phyloP scores from a whole-genome alignment of 1,140 invertebrate genomes.

The Neelides sp. region DNA sequence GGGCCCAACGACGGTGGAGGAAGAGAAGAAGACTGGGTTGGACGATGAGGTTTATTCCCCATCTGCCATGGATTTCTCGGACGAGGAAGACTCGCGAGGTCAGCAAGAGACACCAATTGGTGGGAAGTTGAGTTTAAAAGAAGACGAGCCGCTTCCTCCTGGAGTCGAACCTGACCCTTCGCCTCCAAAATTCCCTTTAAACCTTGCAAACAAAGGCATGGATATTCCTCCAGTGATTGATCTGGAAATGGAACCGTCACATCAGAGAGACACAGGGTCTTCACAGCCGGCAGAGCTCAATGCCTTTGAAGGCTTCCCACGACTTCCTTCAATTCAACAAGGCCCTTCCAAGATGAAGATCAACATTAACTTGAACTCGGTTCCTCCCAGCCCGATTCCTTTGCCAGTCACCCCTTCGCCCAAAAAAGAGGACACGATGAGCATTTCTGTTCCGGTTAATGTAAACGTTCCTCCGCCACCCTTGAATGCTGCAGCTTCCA shows the following conservation, averaged over 20 bases:
- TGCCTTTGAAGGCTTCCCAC: constrained; percentile 7
- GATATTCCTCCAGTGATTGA: constrained; percentile 6
- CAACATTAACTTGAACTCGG: constrained; percentile 21
- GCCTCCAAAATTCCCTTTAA: constrained; percentile 1
- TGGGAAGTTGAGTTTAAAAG: constrained; percentile 2
- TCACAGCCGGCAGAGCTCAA: not conserved
- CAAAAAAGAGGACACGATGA: not conserved
- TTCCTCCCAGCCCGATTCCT: constrained; percentile 12
- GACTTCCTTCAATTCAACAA: not conserved
- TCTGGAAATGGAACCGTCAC: constrained; percentile 2
- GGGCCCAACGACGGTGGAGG: too few species aligned
- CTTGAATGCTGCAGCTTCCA: not conserved
- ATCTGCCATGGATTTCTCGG: constrained; percentile 18
- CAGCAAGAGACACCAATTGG: not conserved
- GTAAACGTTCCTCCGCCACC: constrained; percentile 18
- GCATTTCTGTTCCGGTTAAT: constrained; percentile 18
- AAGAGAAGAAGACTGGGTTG: too few species aligned
- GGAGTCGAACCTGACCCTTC: constrained; percentile 11
- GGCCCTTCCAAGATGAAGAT: constrained; percentile 15
- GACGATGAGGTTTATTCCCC: constrained; percentile 21
- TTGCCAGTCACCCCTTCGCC: not conserved
- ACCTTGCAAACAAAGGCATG: not conserved
- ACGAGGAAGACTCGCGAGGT: constrained; percentile 12
- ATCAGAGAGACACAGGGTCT: not conserved
- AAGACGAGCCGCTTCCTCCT: constrained; percentile 14